Evolutionary conservation across 1,140 invertebrate species (phyloP).

Genomic region (Sinella curviseta): DNA sequence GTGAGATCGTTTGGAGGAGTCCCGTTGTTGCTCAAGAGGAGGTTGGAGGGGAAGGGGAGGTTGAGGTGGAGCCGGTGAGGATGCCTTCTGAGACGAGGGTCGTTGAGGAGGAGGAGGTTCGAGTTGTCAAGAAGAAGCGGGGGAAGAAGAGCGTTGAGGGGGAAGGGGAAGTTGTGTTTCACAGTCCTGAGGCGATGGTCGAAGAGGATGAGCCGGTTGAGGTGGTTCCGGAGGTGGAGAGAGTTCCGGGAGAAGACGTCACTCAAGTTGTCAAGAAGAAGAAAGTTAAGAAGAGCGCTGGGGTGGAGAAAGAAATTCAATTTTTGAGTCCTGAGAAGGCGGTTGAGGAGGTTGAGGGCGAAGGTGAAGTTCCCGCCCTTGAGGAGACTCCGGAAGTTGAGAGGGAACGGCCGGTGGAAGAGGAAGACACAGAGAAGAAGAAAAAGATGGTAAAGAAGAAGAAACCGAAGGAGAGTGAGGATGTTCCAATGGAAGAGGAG

Average conservation of each 20-base stretch:
- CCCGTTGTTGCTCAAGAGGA: slow-evolving; percentile 29
- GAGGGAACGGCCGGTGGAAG: background rate
- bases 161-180: background rate
- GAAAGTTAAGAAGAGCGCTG: background rate
- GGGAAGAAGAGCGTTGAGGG: background rate
- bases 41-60: background rate
- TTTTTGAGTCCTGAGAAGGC: background rate
- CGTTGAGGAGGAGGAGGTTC: background rate
- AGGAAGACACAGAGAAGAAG: slow-evolving; percentile 1
- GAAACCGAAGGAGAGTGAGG: background rate
- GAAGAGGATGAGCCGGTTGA: background rate
- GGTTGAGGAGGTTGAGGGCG: background rate
- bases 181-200: background rate
- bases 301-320: background rate
- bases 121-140: background rate
- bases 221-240: background rate
- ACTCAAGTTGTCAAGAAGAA: background rate
- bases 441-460: slow-evolving; percentile 36
- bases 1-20: slow-evolving; percentile 42
- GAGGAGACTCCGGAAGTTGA: background rate
- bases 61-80: background rate
- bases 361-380: background rate
- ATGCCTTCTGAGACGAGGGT: background rate
- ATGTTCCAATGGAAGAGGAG: background rate
- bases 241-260: background rate